Evolutionary conservation across 2,888 invertebrate genomes (phyloP).

Genomic region (Caenorhabditis sulstoni): DNA sequence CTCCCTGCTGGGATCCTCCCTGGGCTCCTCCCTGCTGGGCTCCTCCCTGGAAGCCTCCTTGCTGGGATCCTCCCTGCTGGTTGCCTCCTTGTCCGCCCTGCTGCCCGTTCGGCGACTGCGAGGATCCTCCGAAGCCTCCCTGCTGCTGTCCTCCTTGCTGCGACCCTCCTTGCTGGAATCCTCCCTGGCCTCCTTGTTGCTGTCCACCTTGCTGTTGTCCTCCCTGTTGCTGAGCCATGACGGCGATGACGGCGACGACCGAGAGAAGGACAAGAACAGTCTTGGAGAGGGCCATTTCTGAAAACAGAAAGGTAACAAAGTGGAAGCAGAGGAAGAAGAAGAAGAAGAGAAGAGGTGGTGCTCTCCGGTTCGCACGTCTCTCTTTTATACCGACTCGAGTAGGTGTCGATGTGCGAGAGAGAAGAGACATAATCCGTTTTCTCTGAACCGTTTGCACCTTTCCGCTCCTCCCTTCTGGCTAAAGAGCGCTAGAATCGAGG

Average conservation of each 20-base stretch:
- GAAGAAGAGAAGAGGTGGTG: background rate
- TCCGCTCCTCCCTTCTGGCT: constrained; percentile 13
- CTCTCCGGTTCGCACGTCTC: background rate
- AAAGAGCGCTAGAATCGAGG: background rate
- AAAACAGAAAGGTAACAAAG: constrained; percentile 1
- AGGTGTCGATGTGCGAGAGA: constrained; percentile 35
- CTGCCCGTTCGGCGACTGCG: background rate
- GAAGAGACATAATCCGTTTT: constrained; percentile 32
- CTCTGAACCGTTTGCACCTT: constrained; percentile 32
- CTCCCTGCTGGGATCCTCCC: background rate
- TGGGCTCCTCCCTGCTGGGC: constrained; percentile 5
- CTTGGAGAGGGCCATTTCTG: constrained; percentile 31
- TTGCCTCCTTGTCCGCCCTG: constrained; percentile 19
- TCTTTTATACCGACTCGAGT: constrained; percentile 32
- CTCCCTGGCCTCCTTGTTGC: constrained; percentile 13
- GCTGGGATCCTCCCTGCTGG: constrained; percentile 24
- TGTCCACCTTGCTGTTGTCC: constrained; percentile 17
- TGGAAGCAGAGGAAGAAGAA: background rate
- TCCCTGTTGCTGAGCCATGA: constrained; percentile 36
- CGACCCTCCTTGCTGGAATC: constrained; percentile 14
- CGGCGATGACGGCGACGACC: constrained; percentile 31
- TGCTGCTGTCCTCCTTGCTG: constrained; percentile 22
- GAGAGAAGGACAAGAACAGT: constrained; percentile 37
- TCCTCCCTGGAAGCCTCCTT: constrained; percentile 11
- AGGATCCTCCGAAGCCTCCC: constrained; percentile 25